Evolutionary conservation across 2,888 invertebrate genomes (phyloP).

Genomic region (Diplazon laetatorius): DNA sequence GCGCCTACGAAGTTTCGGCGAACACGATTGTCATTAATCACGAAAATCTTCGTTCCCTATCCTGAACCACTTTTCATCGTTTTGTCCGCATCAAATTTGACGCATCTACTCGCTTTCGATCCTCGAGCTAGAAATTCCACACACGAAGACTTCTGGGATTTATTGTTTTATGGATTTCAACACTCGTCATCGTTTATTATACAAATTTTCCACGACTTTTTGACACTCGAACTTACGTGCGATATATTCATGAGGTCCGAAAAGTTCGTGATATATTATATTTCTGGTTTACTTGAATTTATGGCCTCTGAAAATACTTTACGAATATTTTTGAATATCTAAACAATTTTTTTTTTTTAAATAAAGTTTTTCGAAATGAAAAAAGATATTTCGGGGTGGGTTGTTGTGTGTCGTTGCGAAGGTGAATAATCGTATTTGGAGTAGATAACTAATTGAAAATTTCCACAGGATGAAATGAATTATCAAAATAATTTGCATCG

Average conservation of each 20-base stretch:
- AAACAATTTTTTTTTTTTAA: not conserved
- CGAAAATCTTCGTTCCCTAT: slow-evolving; percentile 18
- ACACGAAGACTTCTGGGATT: not conserved
- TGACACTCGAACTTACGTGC: not conserved
- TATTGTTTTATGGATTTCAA: slow-evolving; percentile 1
- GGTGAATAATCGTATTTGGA: too few relatives aligned
- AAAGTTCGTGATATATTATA: not conserved
- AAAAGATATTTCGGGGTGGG: too few relatives aligned
- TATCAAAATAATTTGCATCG: too few relatives aligned
- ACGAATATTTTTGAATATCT: too few relatives aligned
- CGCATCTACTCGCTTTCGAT: slow-evolving; percentile 14
- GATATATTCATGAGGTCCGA: not conserved
- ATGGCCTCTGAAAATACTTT: too few relatives aligned
- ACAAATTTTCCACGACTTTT: not conserved
- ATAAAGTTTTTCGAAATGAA: not conserved
- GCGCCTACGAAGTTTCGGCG: slow-evolving; percentile 25
- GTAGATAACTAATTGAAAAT: too few relatives aligned
- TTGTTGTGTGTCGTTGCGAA: too few relatives aligned
- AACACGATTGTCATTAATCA: slow-evolving; percentile 43
- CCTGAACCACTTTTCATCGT: slow-evolving; percentile 19
- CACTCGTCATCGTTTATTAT: slow-evolving; percentile 2
- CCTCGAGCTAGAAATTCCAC: not conserved
- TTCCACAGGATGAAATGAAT: too few relatives aligned
- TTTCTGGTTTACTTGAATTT: too few relatives aligned
- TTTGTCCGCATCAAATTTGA: slow-evolving; percentile 12